Conservation (phyloP, 2,113 vertebrate species). For the Sander lucioperca region DNA sequence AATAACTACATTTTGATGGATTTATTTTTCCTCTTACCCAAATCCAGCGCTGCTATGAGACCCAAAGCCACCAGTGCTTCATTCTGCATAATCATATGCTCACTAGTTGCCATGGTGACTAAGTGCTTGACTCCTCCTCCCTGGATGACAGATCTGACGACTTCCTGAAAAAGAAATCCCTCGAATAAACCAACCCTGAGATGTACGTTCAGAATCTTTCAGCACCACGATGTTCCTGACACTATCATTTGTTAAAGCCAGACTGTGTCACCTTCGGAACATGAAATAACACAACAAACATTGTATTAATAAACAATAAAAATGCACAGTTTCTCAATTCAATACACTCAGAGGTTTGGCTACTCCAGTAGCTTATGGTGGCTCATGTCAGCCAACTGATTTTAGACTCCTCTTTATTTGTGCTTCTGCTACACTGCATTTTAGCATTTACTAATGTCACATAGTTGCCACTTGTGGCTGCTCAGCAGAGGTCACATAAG, state of each 20-base stretch:
- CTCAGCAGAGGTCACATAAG: too few relatives aligned
- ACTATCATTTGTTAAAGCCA: background rate
- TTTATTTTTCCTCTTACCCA: conserved; percentile 86
- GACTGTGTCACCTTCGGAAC: too few relatives aligned
- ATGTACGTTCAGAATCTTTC: background rate
- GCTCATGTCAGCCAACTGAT: background rate
- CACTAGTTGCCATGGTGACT: conserved; percentile 97
- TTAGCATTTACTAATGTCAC: too few relatives aligned
- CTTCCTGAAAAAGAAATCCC: conserved; percentile 85
- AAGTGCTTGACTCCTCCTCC: conserved; percentile 95
- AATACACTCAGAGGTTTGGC: too few relatives aligned
- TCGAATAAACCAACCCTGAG: too few relatives aligned
- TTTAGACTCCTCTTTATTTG: background rate
- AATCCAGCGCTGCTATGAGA: conserved; percentile 93
- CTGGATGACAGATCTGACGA: conserved; percentile 94
- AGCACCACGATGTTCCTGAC: background rate
- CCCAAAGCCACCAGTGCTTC: conserved; percentile 98
- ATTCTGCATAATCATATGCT: conserved; percentile 99
- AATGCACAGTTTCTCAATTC: too few relatives aligned
- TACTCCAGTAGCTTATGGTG: too few relatives aligned
- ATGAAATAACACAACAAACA: too few relatives aligned
- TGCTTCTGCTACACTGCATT: background rate
- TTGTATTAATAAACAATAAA: too few relatives aligned
- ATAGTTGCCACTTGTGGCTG: too few relatives aligned
- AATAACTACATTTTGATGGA: background rate